phyloP scores from a whole-genome alignment of 2,797 vertebrate species.

The Loriculus beryllinus region DNA sequence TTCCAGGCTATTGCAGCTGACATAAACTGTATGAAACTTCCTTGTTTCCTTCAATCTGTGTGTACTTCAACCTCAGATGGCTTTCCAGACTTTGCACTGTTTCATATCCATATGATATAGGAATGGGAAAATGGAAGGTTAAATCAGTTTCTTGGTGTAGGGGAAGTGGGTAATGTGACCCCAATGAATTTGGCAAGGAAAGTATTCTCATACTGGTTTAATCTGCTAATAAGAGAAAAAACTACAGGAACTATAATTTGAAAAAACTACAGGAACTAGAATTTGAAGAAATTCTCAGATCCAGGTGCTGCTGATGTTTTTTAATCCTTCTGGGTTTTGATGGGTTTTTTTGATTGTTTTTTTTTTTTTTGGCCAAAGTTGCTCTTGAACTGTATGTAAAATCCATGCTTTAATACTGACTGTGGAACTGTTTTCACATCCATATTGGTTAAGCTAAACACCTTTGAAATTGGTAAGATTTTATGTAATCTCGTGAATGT shows the following conservation, averaged over 20 bases:
- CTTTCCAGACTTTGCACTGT: background rate
- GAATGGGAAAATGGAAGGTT: background rate
- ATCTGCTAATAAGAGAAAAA: background rate
- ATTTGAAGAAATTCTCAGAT: background rate
- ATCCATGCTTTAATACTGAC: conserved; percentile 16
- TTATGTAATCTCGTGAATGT: conserved; percentile 12
- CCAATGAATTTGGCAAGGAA: background rate
- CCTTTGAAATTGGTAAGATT: conserved; percentile 54
- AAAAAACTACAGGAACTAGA: background rate
- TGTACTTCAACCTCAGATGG: background rate
- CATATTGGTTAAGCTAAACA: conserved; percentile 31
- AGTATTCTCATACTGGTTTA: background rate
- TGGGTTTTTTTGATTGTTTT: accelerated
- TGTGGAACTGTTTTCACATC: conserved; percentile 9
- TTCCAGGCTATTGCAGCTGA: background rate
- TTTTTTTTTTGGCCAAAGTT: background rate
- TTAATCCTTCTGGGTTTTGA: background rate
- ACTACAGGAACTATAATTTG: background rate
- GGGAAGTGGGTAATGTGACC: background rate
- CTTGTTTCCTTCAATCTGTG: background rate
- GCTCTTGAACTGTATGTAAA: conserved; percentile 9
- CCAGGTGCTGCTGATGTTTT: background rate
- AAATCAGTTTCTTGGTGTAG: background rate
- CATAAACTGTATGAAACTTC: background rate
- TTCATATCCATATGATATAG: background rate